Base-by-base conservation (phyloP, 2,888 invertebrate species). In the Sarcophaga rosellei region DNA sequence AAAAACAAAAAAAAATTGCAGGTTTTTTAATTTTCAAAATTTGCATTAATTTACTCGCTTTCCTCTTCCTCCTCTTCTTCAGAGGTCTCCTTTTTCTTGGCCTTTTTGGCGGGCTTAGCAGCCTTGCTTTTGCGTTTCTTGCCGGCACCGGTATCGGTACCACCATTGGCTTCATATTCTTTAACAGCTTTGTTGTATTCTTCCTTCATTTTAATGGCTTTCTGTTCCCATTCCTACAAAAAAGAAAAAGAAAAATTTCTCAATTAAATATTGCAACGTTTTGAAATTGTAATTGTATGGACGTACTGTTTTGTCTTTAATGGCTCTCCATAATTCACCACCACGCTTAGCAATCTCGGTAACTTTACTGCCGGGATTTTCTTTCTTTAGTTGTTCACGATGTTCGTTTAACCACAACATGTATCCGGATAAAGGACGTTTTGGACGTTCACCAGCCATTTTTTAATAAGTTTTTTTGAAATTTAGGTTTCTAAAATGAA, bases 311-410 rank as follows among this genome's bases (percentile, higher is more conserved):
- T 98, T 98, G 91, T 98, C 97, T 90, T 96, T 96, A 92, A 99
- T 94, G 85, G 95, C 96, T 91, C 97, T 96, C 99, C 99, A 99
- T 94, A 98, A 94, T 94, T 99, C 98, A 72, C 99, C 99, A 83
- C 96, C 99, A 91, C 97, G 98, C 94, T 98, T 99, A 63, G 98
- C 96, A 86, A 99, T 96, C 91, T 99, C 99, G 11, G 98, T 97
- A 44, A 99, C 96, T 91, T 96, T 96, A 88, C 98, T 96, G 87
- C 98, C 98, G 45, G 99, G 98, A 94, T 97, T 95, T 74, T 98
- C 97, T 57, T 96, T 94, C 93, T 99, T 99, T 88, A 99, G 97
- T 89, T 95, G 94, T 90, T 98, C 97, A 89, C 99, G 95, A 85
- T 95, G 96, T 89, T 97, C 97, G 93, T 97, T 98, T 89, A 99